Evolutionary conservation across 2,888 invertebrate species (phyloP), one percentile per base, ranked within the genome.

Genomic region (Dascillus cervinus): DNA sequence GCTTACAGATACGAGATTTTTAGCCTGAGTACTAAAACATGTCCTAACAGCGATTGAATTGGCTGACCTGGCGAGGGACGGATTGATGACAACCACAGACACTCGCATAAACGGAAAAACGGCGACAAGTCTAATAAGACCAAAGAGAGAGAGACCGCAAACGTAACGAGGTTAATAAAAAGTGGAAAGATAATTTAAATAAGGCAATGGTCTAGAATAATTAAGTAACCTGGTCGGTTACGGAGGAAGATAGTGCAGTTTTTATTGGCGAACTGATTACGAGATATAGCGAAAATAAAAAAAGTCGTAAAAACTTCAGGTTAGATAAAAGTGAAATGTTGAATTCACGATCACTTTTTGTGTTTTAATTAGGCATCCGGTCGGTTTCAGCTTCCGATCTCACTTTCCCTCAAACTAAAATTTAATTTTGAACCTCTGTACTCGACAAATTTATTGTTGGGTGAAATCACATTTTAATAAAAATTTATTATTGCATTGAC

Each of bases 21-120:
- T 42, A 42, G 37, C 35, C 34, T 43, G 49, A 50, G 48, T 48
- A 47, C 49, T 51, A 41, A 48, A 49, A 48, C 49, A 49, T 52
- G 49, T 51, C 42, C 43, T 37, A 41, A 47, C 46, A 47, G 43
- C 43, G 44, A 46, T 39, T 41, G 43, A 44, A 49, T 49, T 46
- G 49, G 44, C 45, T 43, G 32, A 36, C 22, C 32, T 32, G 32
- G 36, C 35, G 29, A 34, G 25, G 21, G 30, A 37, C 35, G 40
- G 34, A 42, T 37, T 44, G 42, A 41, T 40, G 41, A 38, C 34
- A 35, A 34, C 31, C 25, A 22, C 21, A 29, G 26, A 22, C 29
- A 34, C 26, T 30, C 34, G 34, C 36, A 41, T 40, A 46, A 44
- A 34, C 36, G 39, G 44, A 41, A 37, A 37, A 40, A 34, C 4